These are phyloP conservation scores for Hydroisotoma schaefferi DNA, from an alignment of 2,888 invertebrate genomes.

Conservation along the genomic window DNA sequence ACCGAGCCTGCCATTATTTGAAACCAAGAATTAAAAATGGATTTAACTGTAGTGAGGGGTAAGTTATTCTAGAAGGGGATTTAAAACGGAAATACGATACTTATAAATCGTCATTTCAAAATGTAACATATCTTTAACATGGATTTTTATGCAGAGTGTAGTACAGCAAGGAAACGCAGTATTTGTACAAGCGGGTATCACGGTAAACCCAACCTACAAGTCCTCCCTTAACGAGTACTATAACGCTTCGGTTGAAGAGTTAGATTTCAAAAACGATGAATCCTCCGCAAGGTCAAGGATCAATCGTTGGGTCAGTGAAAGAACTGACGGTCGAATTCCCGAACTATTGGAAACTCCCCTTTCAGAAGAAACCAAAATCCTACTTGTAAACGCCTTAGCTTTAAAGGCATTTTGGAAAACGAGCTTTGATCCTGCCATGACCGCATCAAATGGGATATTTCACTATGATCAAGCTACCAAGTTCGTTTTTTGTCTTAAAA, in stretches of 20 bases:
- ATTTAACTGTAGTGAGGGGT: no score
- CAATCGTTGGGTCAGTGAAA: conserved; percentile 48
- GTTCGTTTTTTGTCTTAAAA: conserved; percentile 13
- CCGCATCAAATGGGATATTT: conserved; percentile 49
- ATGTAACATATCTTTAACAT: not conserved
- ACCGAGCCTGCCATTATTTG: no score
- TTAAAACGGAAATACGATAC: no score
- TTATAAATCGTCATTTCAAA: no score
- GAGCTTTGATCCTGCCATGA: conserved; percentile 49
- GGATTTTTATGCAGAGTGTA: conserved; percentile 32
- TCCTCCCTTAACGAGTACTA: conserved; percentile 48
- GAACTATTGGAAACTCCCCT: conserved; percentile 45
- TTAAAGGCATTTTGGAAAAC: conserved; percentile 49
- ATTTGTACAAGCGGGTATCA: conserved; percentile 46
- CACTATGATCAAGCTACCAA: conserved; percentile 46
- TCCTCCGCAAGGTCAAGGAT: conserved; percentile 42
- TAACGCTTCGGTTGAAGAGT: conserved; percentile 48
- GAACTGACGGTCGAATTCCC: conserved; percentile 47
- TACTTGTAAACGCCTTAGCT: conserved; percentile 49
- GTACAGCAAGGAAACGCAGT: conserved; percentile 46
- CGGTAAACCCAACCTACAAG: conserved; percentile 45
- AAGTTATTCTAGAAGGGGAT: no score
- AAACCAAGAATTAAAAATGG: no score
- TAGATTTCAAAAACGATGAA: conserved; percentile 48
- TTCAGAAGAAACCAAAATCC: conserved; percentile 44